These are phyloP conservation scores for Hydrozoanthus tunicans DNA, from an alignment of 64 coral and sea anemone genomes.

Conservation along the genomic window DNA sequence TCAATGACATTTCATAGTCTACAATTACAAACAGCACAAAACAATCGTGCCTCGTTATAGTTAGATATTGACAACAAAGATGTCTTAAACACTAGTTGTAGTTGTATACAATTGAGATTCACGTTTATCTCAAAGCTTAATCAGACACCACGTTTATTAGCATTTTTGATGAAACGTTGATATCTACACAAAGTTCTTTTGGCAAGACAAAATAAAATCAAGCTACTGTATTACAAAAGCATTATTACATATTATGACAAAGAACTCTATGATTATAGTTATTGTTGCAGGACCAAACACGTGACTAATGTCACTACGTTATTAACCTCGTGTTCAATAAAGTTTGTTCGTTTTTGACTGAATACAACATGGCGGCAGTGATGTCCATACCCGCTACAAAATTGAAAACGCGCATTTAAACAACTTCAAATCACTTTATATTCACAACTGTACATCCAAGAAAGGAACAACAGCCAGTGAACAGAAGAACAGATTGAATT, in stretches of 20 bases:
- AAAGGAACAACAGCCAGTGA: neutral
- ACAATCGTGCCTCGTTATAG: constrained; percentile 30
- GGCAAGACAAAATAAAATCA: neutral
- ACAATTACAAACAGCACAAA: constrained; percentile 28
- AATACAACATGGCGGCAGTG: no score
- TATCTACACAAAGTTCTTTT: constrained; percentile 1
- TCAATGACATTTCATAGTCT: constrained; percentile 18
- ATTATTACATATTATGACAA: neutral
- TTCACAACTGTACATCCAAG: neutral
- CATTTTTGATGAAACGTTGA: constrained; percentile 6
- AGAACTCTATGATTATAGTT: no score
- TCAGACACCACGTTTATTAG: constrained; percentile 3
- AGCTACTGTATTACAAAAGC: neutral
- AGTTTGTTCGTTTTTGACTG: no score
- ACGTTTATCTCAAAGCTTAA: constrained; percentile 37
- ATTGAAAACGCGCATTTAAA: no score
- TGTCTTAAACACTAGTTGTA: constrained; percentile 22
- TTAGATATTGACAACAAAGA: constrained; percentile 33
- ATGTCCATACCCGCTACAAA: no score
- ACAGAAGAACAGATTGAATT: constrained; percentile 6
- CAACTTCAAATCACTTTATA: no score
- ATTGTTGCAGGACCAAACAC: no score
- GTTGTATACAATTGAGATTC: constrained; percentile 32
- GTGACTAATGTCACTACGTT: no score
- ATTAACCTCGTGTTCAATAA: no score